Conservation (phyloP, 2,113 vertebrate genomes). For the Rhadina sibilatrix region DNA sequence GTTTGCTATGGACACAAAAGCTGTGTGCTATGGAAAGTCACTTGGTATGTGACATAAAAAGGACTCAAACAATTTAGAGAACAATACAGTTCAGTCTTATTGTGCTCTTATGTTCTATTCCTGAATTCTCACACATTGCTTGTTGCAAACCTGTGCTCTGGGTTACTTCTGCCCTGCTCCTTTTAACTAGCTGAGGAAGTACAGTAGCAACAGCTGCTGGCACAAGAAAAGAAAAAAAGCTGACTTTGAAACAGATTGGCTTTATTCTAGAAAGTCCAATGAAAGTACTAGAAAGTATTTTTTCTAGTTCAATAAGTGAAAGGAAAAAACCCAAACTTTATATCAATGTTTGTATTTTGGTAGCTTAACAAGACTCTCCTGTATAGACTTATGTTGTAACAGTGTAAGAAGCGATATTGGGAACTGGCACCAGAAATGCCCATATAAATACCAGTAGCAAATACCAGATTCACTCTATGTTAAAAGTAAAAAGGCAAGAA, state of each 20-base stretch:
- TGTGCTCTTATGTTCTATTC: background rate
- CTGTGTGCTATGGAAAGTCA: background rate
- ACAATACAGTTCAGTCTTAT: background rate
- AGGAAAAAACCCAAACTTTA: background rate
- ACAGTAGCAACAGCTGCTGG: background rate
- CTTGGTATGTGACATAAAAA: background rate
- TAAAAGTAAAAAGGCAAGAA: background rate
- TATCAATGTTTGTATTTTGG: background rate
- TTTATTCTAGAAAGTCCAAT: background rate
- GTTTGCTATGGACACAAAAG: background rate
- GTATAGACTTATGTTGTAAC: background rate
- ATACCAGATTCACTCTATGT: background rate
- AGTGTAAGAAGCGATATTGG: background rate
- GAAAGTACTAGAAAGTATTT: background rate
- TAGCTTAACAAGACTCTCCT: background rate
- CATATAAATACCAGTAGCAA: background rate
- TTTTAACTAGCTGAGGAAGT: background rate
- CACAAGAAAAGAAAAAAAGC: background rate
- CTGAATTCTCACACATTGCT: background rate
- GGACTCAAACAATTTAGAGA: background rate
- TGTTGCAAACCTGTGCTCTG: background rate
- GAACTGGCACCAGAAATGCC: background rate
- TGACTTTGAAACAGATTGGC: accelerated
- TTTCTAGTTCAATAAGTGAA: background rate
- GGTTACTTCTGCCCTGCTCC: background rate